phyloP scores from a whole-genome alignment of 2,113 vertebrate genomes.

The Rhinoptilus africanus region DNA sequence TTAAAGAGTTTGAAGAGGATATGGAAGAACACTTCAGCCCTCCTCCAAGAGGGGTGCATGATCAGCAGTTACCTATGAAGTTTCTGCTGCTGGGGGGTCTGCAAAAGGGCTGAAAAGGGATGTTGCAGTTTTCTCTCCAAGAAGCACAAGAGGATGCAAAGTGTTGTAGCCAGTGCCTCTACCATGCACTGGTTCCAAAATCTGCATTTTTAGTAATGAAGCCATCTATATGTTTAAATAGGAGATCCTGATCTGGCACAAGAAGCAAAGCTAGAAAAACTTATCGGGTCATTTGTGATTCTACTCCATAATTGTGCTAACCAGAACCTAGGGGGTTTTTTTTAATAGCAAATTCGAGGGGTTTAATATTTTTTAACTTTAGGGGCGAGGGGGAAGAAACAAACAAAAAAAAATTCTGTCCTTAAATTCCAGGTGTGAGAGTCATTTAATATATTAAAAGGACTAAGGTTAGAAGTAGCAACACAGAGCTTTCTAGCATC shows the following conservation, averaged over 20 bases:
- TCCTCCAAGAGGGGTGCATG: not conserved
- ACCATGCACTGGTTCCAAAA: not conserved
- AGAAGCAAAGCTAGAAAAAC: not conserved
- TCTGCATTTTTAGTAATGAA: not conserved
- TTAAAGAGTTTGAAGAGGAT: not conserved
- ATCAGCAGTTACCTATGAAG: not conserved
- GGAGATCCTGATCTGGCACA: not conserved
- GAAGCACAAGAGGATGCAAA: not conserved
- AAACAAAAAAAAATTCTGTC: not conserved
- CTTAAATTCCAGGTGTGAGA: not conserved
- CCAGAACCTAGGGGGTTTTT: not conserved
- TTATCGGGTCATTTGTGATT: not conserved
- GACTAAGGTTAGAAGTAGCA: not conserved
- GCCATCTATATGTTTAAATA: not conserved
- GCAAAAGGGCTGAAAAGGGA: not conserved
- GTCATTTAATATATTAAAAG: not conserved
- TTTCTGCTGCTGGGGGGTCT: not conserved
- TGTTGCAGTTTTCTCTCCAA: not conserved
- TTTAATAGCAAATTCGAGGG: not conserved
- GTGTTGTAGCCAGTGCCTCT: not conserved
- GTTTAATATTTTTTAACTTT: not conserved
- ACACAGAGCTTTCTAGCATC: not conserved
- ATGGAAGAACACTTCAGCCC: not conserved
- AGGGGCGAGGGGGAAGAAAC: rapidly evolving
- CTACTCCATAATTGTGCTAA: not conserved